phyloP scores from a whole-genome alignment of 2,888 invertebrate species.

The Cheilosia urbana region DNA sequence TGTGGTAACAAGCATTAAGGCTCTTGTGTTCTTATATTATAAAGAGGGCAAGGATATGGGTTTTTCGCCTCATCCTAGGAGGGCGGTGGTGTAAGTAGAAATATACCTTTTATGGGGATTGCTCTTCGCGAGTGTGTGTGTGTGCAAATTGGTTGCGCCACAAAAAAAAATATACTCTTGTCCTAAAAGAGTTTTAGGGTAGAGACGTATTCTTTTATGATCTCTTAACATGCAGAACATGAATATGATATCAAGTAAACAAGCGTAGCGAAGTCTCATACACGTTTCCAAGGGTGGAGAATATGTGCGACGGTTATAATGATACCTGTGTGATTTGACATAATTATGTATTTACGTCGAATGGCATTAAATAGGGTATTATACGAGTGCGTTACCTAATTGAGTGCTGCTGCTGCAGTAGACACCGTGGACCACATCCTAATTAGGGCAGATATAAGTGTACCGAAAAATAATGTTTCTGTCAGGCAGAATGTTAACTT shows the following conservation, averaged over 20 bases:
- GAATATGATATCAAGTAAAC: conserved; percentile 74
- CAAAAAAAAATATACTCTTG: conserved; percentile 1
- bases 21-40: conserved; percentile 10
- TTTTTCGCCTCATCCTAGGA: conserved; percentile 15
- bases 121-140: background rate
- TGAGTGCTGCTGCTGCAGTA: conserved; percentile 43
- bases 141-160: conserved; percentile 50
- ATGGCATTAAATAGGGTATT: conserved; percentile 67
- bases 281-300: conserved; percentile 27
- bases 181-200: conserved; percentile 34
- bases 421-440: conserved; percentile 34
- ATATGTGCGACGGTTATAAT: conserved; percentile 60
- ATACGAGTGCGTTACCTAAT: conserved; percentile 64
- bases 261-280: conserved; percentile 54
- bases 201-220: conserved; percentile 63
- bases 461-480: conserved; percentile 38
- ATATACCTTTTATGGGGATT: conserved; percentile 65
- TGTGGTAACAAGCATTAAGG: conserved; percentile 69
- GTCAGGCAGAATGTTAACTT: conserved; percentile 20
- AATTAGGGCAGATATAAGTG: conserved; percentile 45
- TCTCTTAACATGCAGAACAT: conserved; percentile 74
- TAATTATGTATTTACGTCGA: conserved; percentile 73
- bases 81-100: conserved; percentile 51
- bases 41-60: background rate
- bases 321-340: conserved; percentile 75